A percentile compares a stretch with the other conserved stretches of the same genome.
Conservation (phyloP, 2,797 vertebrate genomes). For the Remorina albescens region DNA sequence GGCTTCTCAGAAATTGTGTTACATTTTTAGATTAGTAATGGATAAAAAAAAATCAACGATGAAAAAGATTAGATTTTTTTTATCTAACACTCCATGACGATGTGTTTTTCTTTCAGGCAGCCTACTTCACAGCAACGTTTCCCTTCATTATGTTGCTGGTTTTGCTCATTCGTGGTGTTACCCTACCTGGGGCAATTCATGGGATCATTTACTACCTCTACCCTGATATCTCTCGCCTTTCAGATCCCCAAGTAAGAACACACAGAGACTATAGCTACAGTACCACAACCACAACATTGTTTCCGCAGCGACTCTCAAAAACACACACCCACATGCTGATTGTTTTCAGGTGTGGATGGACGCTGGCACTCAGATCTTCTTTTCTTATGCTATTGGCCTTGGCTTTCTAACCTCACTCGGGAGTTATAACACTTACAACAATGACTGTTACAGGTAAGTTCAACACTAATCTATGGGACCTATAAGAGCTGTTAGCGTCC, state of each 20-base stretch:
- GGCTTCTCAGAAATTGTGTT: no score
- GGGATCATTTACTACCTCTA: constrained; percentile 93
- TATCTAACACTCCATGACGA: background rate
- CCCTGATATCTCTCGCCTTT: constrained; percentile 85
- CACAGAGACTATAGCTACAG: background rate
- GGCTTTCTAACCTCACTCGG: constrained; percentile 93
- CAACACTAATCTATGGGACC: background rate
- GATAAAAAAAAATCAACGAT: no score
- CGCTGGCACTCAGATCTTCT: constrained; percentile 94
- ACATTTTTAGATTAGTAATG: no score
- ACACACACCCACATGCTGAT: background rate
- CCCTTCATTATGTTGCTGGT: constrained; percentile 89
- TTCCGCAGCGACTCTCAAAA: background rate
- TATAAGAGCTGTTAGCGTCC: background rate
- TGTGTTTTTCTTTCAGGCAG: constrained; percentile 82
- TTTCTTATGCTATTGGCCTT: constrained; percentile 91
- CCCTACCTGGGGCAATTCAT: constrained; percentile 89
- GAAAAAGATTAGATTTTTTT: no score
- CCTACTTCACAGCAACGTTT: constrained; percentile 93
- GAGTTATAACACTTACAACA: constrained; percentile 93
- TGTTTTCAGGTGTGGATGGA: constrained; percentile 91
- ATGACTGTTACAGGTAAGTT: constrained; percentile 91
- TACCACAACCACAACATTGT: background rate
- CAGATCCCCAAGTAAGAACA: constrained; percentile 73
- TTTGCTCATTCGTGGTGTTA: constrained; percentile 90